Base-by-base conservation (phyloP, 2,113 vertebrate species). In the Tragelaphus scriptus region DNA sequence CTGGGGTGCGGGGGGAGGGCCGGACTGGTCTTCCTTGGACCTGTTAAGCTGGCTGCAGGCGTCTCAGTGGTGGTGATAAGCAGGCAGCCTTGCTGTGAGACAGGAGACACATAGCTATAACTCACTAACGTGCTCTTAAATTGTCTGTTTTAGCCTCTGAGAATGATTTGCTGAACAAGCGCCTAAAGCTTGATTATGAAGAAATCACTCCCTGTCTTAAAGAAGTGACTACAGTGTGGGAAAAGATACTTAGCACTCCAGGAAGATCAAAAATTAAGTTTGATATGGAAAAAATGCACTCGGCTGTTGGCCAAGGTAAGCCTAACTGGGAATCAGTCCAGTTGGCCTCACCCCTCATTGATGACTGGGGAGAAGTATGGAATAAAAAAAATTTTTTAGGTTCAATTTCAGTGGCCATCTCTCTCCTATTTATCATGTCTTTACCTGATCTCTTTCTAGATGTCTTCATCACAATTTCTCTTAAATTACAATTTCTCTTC, bases 121-220 rank as follows among this genome's bases (percentile, higher is more conserved):
- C 0, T 28, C 25, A 58, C 58, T 95, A 65, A 93, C 0, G 0
- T 75, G 28, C 40, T 44, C 44, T 88, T 2, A 0, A 40, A 44
- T 81, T 13, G 19, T 71, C 25, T 91, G 90, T 97, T 91, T 58
- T 32, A 99, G 99, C 99, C 94, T 99, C 99, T 65, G 99, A 99
- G 98, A 99, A 99, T 47, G 99, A 99, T 97, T 99, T 99, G 96
- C 99, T 99, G 98, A 99, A 99, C 98, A 99, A 99, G 92, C 99
- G 99, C 3, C 98, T 99, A 85, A 99, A 99, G 98, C 99, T 99
- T 44, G 99, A 99, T 98, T 99, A 99, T 0, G 99, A 99, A 97
- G 99, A 99, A 99, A 99, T 99, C 98, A 99, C 99, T 53, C 99
- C 99, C 0, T 99, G 99, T 98, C 99, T 99, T 79, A 99, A 99